These are phyloP conservation scores for Frieseomelitta varia DNA, from an alignment of 1,140 invertebrate species.

Conservation along the genomic window DNA sequence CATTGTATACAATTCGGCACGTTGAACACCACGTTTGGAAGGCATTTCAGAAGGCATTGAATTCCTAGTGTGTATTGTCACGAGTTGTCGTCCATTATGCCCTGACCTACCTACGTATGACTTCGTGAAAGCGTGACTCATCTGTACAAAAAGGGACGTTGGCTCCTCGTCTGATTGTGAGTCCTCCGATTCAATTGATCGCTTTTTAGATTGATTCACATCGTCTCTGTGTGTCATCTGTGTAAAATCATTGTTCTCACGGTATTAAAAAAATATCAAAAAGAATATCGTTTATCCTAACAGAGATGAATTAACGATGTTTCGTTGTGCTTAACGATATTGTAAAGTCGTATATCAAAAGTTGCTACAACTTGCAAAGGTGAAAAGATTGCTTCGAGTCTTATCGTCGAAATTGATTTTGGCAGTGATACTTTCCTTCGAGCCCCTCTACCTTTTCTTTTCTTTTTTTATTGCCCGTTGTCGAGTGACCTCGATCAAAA, in stretches of 20 bases:
- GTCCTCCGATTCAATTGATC: background rate
- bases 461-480: background rate
- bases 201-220: background rate
- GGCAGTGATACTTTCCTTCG: slow-evolving; percentile 35
- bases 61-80: slow-evolving; percentile 79
- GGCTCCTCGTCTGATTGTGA: background rate
- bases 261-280: slow-evolving; percentile 39
- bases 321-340: slow-evolving; percentile 20
- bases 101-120: slow-evolving; percentile 61
- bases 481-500: no score
- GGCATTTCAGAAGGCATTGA: slow-evolving; percentile 80
- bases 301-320: background rate
- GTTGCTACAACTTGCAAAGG: background rate
- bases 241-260: slow-evolving; percentile 1
- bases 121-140: slow-evolving; percentile 36
- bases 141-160: background rate
- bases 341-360: slow-evolving; percentile 15
- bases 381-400: background rate
- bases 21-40: slow-evolving; percentile 77
- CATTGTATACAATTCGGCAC: slow-evolving; percentile 71
- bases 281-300: background rate
- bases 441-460: background rate
- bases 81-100: slow-evolving; percentile 73
- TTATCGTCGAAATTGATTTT: slow-evolving; percentile 6
- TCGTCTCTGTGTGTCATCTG: background rate